phyloP scores from a whole-genome alignment of 2,888 invertebrate species.

The Cynaeus angustus region DNA sequence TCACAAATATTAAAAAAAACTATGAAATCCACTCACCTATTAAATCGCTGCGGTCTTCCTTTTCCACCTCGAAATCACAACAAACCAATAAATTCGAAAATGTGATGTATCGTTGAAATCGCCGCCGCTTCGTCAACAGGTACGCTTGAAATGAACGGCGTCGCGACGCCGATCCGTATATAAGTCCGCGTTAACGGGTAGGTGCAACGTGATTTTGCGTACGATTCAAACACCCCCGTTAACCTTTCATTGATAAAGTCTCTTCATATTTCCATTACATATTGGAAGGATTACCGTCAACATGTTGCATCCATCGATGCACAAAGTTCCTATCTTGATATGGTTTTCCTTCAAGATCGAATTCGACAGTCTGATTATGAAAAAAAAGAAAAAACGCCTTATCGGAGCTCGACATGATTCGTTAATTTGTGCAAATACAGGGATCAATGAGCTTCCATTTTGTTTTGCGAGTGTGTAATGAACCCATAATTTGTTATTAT shows the following conservation, averaged over 20 bases:
- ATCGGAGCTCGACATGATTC: no score
- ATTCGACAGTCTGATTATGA: not conserved
- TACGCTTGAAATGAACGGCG: constrained; percentile 45
- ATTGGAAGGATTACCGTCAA: constrained; percentile 31
- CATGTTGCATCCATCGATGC: constrained; percentile 28
- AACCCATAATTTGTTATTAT: constrained; percentile 22
- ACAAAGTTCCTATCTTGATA: no score
- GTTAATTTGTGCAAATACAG: not conserved
- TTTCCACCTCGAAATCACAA: not conserved
- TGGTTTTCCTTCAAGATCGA: not conserved
- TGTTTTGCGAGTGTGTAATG: not conserved
- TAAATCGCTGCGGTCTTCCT: not conserved
- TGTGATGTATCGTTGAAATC: constrained; percentile 50
- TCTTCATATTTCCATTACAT: constrained; percentile 27
- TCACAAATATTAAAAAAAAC: no score
- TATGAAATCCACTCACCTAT: no score
- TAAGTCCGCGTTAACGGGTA: constrained; percentile 41
- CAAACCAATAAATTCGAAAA: not conserved
- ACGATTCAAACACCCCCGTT: constrained; percentile 44
- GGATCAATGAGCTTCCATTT: not conserved
- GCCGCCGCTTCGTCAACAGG: constrained; percentile 38
- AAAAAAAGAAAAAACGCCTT: no score
- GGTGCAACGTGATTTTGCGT: constrained; percentile 51
- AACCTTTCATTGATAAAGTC: constrained; percentile 33
- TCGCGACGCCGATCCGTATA: constrained; percentile 43